These are phyloP conservation scores for Actinia equina DNA, from an alignment of 64 coral and sea anemone genomes.

Conservation along the genomic window DNA sequence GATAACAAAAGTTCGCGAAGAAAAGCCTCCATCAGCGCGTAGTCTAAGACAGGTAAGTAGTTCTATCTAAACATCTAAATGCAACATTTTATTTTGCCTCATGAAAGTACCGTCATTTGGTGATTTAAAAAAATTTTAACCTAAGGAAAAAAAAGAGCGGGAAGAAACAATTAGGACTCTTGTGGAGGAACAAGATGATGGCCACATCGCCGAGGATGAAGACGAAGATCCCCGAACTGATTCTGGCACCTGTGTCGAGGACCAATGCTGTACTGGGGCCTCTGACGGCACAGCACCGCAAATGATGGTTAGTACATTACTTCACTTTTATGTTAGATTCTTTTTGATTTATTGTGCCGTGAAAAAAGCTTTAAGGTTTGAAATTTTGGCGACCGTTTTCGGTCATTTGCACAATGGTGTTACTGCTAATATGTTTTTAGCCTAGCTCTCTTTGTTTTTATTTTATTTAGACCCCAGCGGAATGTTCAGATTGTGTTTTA, in stretches of 20 bases:
- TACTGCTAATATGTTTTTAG: too few species aligned
- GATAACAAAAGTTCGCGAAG: not conserved
- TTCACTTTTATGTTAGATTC: not conserved
- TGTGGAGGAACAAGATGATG: too few species aligned
- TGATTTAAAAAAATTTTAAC: too few species aligned
- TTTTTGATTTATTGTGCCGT: not conserved
- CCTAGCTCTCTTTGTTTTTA: not conserved
- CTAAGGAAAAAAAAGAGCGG: too few species aligned
- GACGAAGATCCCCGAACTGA: not conserved
- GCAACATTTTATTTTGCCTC: too few species aligned
- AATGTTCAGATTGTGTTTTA: not conserved
- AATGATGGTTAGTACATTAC: not conserved
- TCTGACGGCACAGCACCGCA: not conserved
- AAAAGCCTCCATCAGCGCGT: not conserved
- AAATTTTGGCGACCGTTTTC: too few species aligned
- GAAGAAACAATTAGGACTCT: too few species aligned
- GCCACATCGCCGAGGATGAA: not conserved
- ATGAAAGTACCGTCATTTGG: too few species aligned
- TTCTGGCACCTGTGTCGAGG: not conserved
- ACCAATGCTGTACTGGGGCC: not conserved
- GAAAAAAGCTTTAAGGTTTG: not conserved
- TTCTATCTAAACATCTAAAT: too few species aligned
- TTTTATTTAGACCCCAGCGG: not conserved
- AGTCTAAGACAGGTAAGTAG: too few species aligned
- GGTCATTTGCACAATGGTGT: too few species aligned